A percentile compares a stretch with the other conserved stretches of the same genome.
Evolutionary conservation across 2,888 invertebrate genomes (phyloP).

Genomic region (Xylota segnis): DNA sequence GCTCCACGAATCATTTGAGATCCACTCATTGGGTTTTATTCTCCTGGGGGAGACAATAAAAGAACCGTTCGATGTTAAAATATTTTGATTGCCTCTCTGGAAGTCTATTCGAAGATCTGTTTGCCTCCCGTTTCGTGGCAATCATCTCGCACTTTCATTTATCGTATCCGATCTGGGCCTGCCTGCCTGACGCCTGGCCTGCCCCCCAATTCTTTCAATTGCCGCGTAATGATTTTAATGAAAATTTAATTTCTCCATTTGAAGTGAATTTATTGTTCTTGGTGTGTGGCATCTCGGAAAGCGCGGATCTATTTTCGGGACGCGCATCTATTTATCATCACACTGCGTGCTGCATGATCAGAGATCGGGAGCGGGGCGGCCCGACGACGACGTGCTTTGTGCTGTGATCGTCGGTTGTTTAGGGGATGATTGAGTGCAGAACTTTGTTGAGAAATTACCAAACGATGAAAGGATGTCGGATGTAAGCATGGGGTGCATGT

Average conservation of each 20-base stretch:
- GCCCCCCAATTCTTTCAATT: conserved; percentile 60
- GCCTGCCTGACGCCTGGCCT: not conserved
- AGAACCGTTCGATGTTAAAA: conserved; percentile 60
- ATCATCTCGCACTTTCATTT: conserved; percentile 70
- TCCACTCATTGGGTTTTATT: conserved; percentile 53
- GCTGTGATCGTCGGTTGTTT: conserved; percentile 61
- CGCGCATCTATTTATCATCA: conserved; percentile 66
- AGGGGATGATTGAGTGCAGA: conserved; percentile 68
- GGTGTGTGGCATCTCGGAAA: conserved; percentile 79
- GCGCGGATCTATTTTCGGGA: conserved; percentile 68
- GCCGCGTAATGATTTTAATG: conserved; percentile 82
- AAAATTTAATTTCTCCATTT: conserved; percentile 82
- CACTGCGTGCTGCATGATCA: conserved; percentile 32
- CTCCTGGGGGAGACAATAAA: conserved; percentile 58
- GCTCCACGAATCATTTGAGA: conserved; percentile 56
- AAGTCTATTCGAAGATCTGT: conserved; percentile 48
- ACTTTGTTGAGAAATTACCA: conserved; percentile 58
- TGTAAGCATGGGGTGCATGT: conserved; percentile 11
- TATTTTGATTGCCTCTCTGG: conserved; percentile 53
- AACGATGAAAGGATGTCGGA: conserved; percentile 52
- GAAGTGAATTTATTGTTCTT: conserved; percentile 82
- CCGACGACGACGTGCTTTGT: conserved; percentile 46
- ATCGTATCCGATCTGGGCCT: conserved; percentile 32
- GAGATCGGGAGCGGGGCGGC: not conserved
- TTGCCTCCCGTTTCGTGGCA: not conserved